A percentile compares a stretch with the other conserved stretches of the same genome.
phyloP scores from a whole-genome alignment of 1,140 invertebrate species.

The Marisa cornuarietis region DNA sequence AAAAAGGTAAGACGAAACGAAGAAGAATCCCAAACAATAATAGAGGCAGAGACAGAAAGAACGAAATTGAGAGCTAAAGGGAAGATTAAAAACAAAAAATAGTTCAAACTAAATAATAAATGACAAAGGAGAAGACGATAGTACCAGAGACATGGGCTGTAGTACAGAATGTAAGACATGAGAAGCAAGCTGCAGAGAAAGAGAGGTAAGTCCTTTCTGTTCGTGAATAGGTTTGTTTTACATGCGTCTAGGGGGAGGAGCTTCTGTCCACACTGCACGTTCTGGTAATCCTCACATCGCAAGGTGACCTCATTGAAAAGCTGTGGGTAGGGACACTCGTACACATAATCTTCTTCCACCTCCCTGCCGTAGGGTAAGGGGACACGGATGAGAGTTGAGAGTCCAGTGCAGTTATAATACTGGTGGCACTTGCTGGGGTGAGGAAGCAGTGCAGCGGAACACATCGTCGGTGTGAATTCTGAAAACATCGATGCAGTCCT shows the following conservation, averaged over 20 bases:
- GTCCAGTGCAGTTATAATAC: constrained; percentile 40
- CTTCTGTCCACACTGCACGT: constrained; percentile 37
- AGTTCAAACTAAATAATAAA: too few species aligned
- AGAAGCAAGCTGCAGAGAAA: too few species aligned
- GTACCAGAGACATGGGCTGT: too few species aligned
- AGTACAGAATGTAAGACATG: too few species aligned
- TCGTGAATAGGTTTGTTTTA: neutral
- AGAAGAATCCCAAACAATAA: too few species aligned
- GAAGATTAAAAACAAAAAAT: too few species aligned
- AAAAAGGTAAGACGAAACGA: too few species aligned
- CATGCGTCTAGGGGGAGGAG: neutral
- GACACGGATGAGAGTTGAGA: constrained; percentile 17
- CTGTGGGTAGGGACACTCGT: constrained; percentile 43
- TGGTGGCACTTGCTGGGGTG: constrained; percentile 39
- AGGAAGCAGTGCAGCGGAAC: constrained; percentile 4
- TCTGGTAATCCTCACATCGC: constrained; percentile 33
- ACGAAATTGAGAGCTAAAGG: too few species aligned
- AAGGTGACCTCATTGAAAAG: constrained; percentile 33
- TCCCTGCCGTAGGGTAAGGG: neutral
- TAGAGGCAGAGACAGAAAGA: too few species aligned
- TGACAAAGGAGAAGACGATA: too few species aligned
- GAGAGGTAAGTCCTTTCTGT: too few species aligned
- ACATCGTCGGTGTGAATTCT: neutral
- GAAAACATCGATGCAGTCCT: too few species aligned
- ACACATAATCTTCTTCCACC: constrained; percentile 22